Evolutionary conservation across 1,140 invertebrate genomes (phyloP).

Genomic region (Lasaia peninsularis): DNA sequence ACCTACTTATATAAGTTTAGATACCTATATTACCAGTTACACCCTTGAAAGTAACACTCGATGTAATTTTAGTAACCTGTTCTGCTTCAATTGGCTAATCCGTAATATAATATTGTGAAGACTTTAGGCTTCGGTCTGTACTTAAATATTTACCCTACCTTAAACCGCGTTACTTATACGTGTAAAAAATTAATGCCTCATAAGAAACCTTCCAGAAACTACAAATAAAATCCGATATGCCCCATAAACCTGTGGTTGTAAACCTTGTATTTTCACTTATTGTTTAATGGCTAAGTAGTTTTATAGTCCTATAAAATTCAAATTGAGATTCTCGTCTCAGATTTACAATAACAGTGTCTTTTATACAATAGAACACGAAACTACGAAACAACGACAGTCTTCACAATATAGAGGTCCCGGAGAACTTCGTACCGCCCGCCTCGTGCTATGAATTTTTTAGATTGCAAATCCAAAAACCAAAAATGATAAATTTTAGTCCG

Average conservation of each 20-base stretch:
- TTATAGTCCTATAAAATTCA: too few relatives aligned
- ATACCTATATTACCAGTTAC: background rate
- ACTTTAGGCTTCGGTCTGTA: conserved; percentile 30
- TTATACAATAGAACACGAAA: too few relatives aligned
- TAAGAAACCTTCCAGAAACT: conserved; percentile 49
- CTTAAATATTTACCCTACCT: conserved; percentile 24
- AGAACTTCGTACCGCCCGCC: too few relatives aligned
- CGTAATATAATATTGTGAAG: conserved; percentile 28
- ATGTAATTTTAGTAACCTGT: background rate
- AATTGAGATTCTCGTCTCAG: too few relatives aligned
- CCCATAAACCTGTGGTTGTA: conserved; percentile 28
- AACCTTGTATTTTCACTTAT: background rate
- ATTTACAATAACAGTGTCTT: too few relatives aligned
- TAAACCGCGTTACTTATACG: background rate
- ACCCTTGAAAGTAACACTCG: background rate
- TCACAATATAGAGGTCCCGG: too few relatives aligned
- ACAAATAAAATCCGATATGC: conserved; percentile 36
- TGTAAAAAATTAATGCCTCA: conserved; percentile 40
- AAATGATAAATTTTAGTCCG: too few relatives aligned
- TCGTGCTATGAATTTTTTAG: too few relatives aligned
- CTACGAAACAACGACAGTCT: too few relatives aligned
- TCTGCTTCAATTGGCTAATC: conserved; percentile 16
- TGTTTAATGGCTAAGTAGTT: background rate
- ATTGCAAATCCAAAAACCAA: too few relatives aligned
- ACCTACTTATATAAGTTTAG: background rate